Percentiles rank a stretch among this genome's conserved stretches.
phyloP scores from a whole-genome alignment of 2,888 invertebrate species.

The Ischnura elegans region DNA sequence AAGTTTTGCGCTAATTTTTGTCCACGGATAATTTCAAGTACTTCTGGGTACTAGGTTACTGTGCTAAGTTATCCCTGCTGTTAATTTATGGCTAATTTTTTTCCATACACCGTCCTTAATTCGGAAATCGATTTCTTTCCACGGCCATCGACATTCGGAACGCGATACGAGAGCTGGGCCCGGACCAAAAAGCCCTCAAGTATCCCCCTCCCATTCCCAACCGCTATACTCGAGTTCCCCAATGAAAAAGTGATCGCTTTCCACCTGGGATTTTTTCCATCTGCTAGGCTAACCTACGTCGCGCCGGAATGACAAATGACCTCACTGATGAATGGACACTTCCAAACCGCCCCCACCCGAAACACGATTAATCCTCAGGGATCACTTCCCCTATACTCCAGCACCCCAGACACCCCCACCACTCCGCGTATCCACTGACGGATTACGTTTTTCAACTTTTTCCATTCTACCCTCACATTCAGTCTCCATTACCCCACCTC shows the following conservation, averaged over 20 bases:
- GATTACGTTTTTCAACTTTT: background rate
- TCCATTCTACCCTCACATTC: background rate
- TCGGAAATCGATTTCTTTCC: no score
- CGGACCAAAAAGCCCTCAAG: no score
- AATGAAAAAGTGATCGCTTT: slow-evolving; percentile 47
- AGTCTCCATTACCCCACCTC: background rate
- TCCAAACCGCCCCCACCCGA: background rate
- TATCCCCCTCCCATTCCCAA: background rate
- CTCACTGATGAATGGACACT: slow-evolving; percentile 46
- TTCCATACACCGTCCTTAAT: no score
- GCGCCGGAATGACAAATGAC: slow-evolving; percentile 49
- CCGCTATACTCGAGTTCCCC: background rate
- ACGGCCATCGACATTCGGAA: background rate
- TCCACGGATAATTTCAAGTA: no score
- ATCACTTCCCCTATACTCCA: background rate
- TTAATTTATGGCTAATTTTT: no score
- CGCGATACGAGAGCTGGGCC: background rate
- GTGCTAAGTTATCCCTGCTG: no score
- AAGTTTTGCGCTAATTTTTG: no score
- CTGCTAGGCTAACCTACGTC: slow-evolving; percentile 26
- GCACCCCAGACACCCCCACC: background rate
- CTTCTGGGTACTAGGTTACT: no score
- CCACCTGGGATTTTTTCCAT: slow-evolving; percentile 56
- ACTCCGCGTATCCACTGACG: background rate
- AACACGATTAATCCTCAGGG: slow-evolving; percentile 56